Conservation (phyloP, 1,140 invertebrate species). For the Andrena cerasifolii region DNA sequence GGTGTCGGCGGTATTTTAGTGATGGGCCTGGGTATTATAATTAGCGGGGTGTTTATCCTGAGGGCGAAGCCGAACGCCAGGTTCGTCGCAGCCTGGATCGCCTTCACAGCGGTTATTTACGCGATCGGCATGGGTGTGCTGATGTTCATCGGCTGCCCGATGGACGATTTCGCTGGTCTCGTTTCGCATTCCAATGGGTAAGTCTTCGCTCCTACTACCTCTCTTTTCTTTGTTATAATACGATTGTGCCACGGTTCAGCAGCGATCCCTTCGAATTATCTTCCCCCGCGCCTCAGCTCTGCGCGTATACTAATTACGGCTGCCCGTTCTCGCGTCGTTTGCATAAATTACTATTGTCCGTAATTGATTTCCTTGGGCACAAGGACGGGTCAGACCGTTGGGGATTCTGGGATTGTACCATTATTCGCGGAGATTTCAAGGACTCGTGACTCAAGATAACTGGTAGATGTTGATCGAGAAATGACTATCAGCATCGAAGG, state of each 20-base stretch:
- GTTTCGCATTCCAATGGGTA: conserved; percentile 79
- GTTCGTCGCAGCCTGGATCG: conserved; percentile 95
- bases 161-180: conserved; percentile 91
- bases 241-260: not conserved
- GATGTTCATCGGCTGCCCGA: conserved; percentile 94
- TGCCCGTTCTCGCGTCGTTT: not conserved
- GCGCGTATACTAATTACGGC: too few relatives aligned
- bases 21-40: conserved; percentile 94
- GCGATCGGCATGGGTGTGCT: conserved; percentile 92
- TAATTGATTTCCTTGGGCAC: not conserved
- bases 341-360: not conserved
- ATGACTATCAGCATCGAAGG: too few relatives aligned
- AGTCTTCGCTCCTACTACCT: conserved; percentile 40
- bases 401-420: too few relatives aligned
- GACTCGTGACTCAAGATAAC: too few relatives aligned
- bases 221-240: not conserved
- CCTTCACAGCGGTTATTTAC: conserved; percentile 93
- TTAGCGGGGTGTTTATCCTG: conserved; percentile 93
- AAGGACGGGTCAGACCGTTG: too few relatives aligned
- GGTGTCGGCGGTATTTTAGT: conserved; percentile 95
- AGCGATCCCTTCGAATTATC: not conserved
- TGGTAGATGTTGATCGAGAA: too few relatives aligned
- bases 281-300: too few relatives aligned
- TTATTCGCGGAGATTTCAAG: too few relatives aligned
- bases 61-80: conserved; percentile 91